A percentile compares a stretch with the other conserved stretches of the same genome.
Evolutionary conservation across 2,888 invertebrate species (phyloP).

Genomic region (Athalia rosae): DNA sequence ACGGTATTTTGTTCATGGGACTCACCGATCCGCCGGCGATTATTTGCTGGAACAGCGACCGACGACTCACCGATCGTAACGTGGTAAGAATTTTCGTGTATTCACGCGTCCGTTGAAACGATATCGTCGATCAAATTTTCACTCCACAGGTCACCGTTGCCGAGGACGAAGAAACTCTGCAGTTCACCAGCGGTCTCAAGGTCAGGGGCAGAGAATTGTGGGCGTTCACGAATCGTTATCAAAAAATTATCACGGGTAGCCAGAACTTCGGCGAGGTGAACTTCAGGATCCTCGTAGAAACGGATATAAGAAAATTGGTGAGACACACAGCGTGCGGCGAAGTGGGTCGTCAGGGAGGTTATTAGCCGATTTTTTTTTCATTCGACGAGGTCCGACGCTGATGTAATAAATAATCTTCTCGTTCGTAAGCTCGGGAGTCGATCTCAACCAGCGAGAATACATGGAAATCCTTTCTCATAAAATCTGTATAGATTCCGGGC

Average conservation of each 20-base stretch:
- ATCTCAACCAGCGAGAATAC: too few species aligned
- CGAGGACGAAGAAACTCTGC: slow-evolving; percentile 78
- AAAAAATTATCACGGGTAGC: slow-evolving; percentile 78
- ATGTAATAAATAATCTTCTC: not conserved
- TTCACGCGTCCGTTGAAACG: not conserved
- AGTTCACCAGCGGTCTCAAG: slow-evolving; percentile 85
- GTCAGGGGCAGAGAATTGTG: slow-evolving; percentile 80
- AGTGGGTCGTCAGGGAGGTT: not conserved
- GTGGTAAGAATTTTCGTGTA: slow-evolving; percentile 54
- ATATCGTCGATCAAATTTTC: not conserved
- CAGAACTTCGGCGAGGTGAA: slow-evolving; percentile 77
- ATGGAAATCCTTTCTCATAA: too few species aligned
- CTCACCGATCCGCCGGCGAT: slow-evolving; percentile 65
- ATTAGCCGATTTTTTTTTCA: not conserved
- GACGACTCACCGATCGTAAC: slow-evolving; percentile 53
- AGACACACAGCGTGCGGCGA: not conserved
- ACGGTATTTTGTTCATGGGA: slow-evolving; percentile 68
- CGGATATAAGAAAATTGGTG: slow-evolving; percentile 50
- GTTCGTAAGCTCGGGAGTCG: too few species aligned
- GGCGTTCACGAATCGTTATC: slow-evolving; percentile 81
- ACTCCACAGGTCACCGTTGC: slow-evolving; percentile 71
- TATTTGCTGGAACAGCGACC: slow-evolving; percentile 67
- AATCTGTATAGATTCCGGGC: too few species aligned
- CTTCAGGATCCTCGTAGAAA: slow-evolving; percentile 81
- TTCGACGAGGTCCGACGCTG: not conserved